phyloP scores from a whole-genome alignment of 1,140 invertebrate species.

The Cataglyphis hispanica region DNA sequence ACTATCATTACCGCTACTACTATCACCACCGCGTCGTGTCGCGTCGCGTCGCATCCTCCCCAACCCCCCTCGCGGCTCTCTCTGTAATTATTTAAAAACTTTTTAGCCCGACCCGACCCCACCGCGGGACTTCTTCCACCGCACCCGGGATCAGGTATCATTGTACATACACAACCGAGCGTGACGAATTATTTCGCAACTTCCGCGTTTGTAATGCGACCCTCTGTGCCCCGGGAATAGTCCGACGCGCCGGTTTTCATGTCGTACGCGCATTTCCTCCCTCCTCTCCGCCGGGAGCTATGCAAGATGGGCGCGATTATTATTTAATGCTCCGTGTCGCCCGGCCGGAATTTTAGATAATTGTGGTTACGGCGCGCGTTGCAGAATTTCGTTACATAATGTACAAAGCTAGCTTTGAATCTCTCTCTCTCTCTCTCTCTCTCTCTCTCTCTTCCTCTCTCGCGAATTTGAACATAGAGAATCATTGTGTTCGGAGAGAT shows the following conservation, averaged over 20 bases:
- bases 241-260: constrained; percentile 29
- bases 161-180: constrained; percentile 61
- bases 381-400: constrained; percentile 43
- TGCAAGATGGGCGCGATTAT: constrained; percentile 57
- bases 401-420: background rate
- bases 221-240: background rate
- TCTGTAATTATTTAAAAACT: constrained; percentile 86
- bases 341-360: constrained; percentile 55
- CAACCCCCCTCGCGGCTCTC: constrained; percentile 50
- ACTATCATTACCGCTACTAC: too few relatives aligned
- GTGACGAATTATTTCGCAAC: constrained; percentile 67
- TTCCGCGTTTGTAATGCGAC: constrained; percentile 50
- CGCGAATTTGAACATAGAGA: background rate
- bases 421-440: background rate
- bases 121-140: constrained; percentile 10
- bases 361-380: constrained; percentile 11
- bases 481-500: constrained; percentile 8
- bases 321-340: constrained; percentile 51
- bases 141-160: constrained; percentile 64
- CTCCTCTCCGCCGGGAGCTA: constrained; percentile 10
- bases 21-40: background rate
- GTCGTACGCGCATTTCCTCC: background rate
- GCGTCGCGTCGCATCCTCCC: constrained; percentile 32
- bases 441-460: too few relatives aligned
- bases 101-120: constrained; percentile 70